Conservation (phyloP, 2,113 vertebrate genomes). For the Phalacrocorax carbo region DNA sequence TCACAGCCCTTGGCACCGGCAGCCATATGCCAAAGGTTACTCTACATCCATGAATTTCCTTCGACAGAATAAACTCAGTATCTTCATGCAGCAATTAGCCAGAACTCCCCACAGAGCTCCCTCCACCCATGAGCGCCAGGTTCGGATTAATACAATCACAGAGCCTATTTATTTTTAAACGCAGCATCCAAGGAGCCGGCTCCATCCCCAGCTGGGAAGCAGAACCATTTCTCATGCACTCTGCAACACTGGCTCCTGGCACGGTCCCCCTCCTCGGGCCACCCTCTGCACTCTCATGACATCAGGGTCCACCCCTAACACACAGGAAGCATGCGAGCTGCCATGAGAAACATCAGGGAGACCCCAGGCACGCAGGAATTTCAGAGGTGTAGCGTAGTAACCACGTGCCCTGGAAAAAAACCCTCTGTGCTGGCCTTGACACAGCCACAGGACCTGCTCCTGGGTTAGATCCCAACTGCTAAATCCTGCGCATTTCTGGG, state of each 20-base stretch:
- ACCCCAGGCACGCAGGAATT: rapidly evolving
- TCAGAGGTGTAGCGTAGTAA: background rate
- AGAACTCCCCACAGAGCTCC: background rate
- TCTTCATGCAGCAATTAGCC: background rate
- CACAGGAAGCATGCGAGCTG: rapidly evolving
- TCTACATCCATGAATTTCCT: background rate
- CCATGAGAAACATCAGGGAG: background rate
- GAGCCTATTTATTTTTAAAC: background rate
- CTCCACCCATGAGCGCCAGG: rapidly evolving
- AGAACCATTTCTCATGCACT: background rate
- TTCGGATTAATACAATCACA: background rate
- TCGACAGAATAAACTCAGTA: background rate
- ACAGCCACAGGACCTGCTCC: background rate
- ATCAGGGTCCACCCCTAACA: rapidly evolving
- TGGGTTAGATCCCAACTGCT: background rate
- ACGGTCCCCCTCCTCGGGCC: background rate
- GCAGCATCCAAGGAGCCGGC: background rate
- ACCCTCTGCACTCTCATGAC: background rate
- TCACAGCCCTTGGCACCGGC: background rate
- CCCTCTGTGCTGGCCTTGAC: background rate
- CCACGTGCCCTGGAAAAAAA: background rate
- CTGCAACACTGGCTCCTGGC: background rate
- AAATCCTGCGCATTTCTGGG: rapidly evolving
- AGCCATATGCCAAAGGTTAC: background rate
- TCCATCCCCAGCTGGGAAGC: background rate